These are phyloP conservation scores for Aplysia californica DNA, from an alignment of 1,140 invertebrate genomes.

Conservation along the genomic window DNA sequence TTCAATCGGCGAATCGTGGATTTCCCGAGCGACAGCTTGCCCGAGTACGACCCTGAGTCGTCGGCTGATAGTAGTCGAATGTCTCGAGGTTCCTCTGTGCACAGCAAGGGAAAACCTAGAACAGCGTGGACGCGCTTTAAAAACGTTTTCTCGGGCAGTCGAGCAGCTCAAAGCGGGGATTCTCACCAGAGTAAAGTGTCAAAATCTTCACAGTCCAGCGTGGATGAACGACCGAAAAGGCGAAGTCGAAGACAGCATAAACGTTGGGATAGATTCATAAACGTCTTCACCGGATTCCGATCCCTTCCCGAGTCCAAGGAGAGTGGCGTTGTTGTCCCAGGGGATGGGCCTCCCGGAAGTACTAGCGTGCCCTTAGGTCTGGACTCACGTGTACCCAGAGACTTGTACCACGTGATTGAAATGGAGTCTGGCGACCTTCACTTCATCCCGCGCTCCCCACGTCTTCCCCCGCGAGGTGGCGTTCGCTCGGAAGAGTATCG, in stretches of 20 bases:
- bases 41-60: background rate
- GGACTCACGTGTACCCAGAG: background rate
- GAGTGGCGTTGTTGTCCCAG: too few relatives aligned
- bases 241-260: background rate
- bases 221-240: background rate
- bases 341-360: background rate
- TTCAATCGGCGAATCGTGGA: conserved; percentile 24
- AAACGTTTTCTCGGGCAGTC: conserved; percentile 18
- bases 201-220: background rate
- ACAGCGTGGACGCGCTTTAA: conserved; percentile 14
- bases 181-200: too few relatives aligned
- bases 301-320: conserved; percentile 15
- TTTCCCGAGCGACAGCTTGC: background rate
- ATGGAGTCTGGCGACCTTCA: too few relatives aligned
- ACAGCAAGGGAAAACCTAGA: background rate
- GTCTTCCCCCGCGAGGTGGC: too few relatives aligned
- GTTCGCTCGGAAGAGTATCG: too few relatives aligned
- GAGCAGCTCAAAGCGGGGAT: background rate
- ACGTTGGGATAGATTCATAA: conserved; percentile 9
- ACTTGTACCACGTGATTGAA: too few relatives aligned
- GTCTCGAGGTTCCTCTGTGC: background rate
- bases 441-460: too few relatives aligned
- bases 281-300: conserved; percentile 13
- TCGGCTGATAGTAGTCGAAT: background rate
- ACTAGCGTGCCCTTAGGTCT: background rate